Evolutionary conservation across 2,113 vertebrate species (phyloP).

Genomic region (Cebidichthys violaceus): DNA sequence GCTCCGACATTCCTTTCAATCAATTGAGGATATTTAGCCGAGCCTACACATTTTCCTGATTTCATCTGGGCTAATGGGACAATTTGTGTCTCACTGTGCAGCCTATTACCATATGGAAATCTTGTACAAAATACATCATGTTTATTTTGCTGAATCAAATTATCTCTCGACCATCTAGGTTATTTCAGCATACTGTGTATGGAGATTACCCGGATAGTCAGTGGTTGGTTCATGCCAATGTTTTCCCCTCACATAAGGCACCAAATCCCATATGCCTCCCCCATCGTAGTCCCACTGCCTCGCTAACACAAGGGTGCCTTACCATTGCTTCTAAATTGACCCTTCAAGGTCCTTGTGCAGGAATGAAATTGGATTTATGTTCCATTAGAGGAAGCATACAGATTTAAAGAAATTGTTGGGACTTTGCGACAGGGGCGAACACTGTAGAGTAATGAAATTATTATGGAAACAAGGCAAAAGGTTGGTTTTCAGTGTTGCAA

Average conservation of each 20-base stretch:
- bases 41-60: conserved; percentile 55
- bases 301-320: conserved; percentile 31
- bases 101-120: conserved; percentile 79
- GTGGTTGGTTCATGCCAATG: conserved; percentile 46
- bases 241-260: conserved; percentile 48
- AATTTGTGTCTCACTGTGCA: conserved; percentile 71
- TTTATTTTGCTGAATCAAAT: conserved; percentile 63
- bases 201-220: conserved; percentile 60
- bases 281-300: conserved; percentile 12
- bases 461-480: conserved; percentile 43
- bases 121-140: conserved; percentile 59
- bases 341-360: conserved; percentile 69
- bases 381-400: conserved; percentile 48
- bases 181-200: conserved; percentile 61
- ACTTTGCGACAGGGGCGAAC: conserved; percentile 38
- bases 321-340: conserved; percentile 67
- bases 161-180: conserved; percentile 59
- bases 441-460: conserved; percentile 37
- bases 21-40: conserved; percentile 45
- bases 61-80: conserved; percentile 74
- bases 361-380: conserved; percentile 61
- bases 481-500: conserved; percentile 20
- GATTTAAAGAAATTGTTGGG: conserved; percentile 51
- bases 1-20: conserved; percentile 38
- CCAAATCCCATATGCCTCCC: conserved; percentile 32